Conservation (phyloP, 2,113 vertebrate genomes). For the Anser brachyrhynchus region DNA sequence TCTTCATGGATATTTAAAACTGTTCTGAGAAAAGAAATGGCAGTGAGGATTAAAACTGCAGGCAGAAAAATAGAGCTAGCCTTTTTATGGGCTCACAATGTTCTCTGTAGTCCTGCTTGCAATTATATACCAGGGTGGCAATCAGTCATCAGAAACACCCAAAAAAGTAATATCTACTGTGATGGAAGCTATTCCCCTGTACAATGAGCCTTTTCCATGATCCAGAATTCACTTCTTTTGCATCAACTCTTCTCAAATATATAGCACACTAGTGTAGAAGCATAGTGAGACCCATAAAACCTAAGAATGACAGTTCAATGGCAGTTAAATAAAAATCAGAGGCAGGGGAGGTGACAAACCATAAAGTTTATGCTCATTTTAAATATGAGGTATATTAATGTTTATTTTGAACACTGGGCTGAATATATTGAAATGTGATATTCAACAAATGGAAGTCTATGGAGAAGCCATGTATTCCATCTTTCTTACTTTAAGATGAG, state of each 20-base stretch:
- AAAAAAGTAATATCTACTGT: background rate
- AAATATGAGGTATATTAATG: background rate
- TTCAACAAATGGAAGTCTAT: background rate
- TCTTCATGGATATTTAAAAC: slow-evolving; percentile 10
- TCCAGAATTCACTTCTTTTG: slow-evolving; percentile 14
- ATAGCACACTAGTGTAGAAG: background rate
- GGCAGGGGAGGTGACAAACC: background rate
- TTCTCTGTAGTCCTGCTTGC: slow-evolving; percentile 5
- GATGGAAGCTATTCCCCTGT: background rate
- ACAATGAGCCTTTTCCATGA: background rate
- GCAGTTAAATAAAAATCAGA: slow-evolving; percentile 12
- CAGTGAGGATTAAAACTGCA: slow-evolving; percentile 24
- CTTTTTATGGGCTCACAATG: slow-evolving; percentile 17
- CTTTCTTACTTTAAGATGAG: background rate
- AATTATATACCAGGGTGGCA: slow-evolving; percentile 19
- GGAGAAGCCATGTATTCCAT: background rate
- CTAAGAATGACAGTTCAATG: background rate
- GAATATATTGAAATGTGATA: background rate
- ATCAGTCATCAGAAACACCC: slow-evolving; percentile 35
- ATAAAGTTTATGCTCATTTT: background rate
- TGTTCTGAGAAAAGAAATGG: background rate
- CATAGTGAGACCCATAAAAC: background rate
- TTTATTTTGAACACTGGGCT: background rate
- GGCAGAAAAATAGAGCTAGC: background rate
- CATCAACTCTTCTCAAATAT: background rate